Evolutionary conservation across 2,888 invertebrate species (phyloP).

Genomic region (Phymatocera aterrima): DNA sequence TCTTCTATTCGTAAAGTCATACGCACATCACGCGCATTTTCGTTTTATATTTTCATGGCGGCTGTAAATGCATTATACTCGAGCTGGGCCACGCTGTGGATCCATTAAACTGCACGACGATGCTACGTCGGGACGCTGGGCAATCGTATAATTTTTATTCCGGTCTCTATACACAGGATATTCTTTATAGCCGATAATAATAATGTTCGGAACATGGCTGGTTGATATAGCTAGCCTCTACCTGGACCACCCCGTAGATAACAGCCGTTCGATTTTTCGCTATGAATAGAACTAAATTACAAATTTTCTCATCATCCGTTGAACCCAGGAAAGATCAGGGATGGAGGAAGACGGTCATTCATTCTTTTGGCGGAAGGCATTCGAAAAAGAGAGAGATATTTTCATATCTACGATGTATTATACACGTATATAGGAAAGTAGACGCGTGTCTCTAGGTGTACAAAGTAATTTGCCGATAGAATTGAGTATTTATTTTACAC

Average conservation of each 20-base stretch:
- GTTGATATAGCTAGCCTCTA: not conserved
- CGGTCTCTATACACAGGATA: not conserved
- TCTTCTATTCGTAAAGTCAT: not conserved
- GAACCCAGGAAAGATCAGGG: no score
- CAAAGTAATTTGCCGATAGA: no score
- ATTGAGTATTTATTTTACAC: not conserved
- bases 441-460: no score
- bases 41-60: conserved; percentile 24
- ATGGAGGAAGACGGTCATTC: not conserved
- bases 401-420: no score
- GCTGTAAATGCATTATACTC: conserved; percentile 38
- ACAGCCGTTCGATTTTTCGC: not conserved
- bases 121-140: not conserved
- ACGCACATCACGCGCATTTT: conserved; percentile 7
- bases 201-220: not conserved
- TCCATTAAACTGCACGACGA: conserved; percentile 16
- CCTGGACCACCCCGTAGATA: not conserved
- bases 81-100: not conserved
- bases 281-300: not conserved
- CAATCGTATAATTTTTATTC: conserved; percentile 38
- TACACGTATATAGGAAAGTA: no score
- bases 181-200: conserved; percentile 25
- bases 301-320: no score
- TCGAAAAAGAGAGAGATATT: no score
- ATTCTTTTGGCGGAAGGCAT: no score